phyloP scores from a whole-genome alignment of 2,113 vertebrate genomes.

The Antennarius striatus region DNA sequence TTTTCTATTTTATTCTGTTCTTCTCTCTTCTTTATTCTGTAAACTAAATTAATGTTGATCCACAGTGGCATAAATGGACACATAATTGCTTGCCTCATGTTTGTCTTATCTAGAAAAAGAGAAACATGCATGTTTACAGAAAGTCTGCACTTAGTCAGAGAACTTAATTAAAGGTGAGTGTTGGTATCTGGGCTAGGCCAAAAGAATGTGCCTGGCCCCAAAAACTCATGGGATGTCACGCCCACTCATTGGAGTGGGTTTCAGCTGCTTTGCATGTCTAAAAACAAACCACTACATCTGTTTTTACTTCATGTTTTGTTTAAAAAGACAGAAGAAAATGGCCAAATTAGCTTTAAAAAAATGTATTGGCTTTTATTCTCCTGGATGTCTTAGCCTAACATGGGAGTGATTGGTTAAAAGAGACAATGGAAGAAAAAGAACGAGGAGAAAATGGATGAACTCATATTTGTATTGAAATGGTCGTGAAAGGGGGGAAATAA shows the following conservation, averaged over 20 bases:
- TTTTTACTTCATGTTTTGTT: slow-evolving; percentile 68
- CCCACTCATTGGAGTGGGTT: slow-evolving; percentile 55
- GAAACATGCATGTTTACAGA: slow-evolving; percentile 51
- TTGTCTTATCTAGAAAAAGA: slow-evolving; percentile 39
- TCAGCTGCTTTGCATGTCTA: slow-evolving; percentile 69
- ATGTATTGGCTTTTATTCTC: slow-evolving; percentile 41
- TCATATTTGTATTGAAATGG: not conserved
- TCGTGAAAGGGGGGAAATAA: slow-evolving; percentile 8
- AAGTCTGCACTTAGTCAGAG: slow-evolving; percentile 44
- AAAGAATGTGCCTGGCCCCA: slow-evolving; percentile 54
- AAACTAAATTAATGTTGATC: slow-evolving; percentile 17
- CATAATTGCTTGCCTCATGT: slow-evolving; percentile 29
- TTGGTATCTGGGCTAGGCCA: slow-evolving; percentile 57
- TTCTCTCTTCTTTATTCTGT: not conserved
- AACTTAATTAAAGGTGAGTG: slow-evolving; percentile 69
- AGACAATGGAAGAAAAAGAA: slow-evolving; percentile 14
- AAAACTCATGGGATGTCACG: slow-evolving; percentile 57
- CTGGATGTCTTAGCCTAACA: slow-evolving; percentile 18
- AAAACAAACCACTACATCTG: slow-evolving; percentile 72
- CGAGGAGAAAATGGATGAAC: slow-evolving; percentile 15
- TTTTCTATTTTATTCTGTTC: not conserved
- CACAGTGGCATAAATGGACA: slow-evolving; percentile 20
- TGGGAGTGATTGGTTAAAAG: slow-evolving; percentile 19
- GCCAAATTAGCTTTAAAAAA: slow-evolving; percentile 49
- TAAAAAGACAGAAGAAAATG: slow-evolving; percentile 36